Evolutionary conservation across 2,797 vertebrate species (phyloP).

Genomic region (Acanthopagrus latus): DNA sequence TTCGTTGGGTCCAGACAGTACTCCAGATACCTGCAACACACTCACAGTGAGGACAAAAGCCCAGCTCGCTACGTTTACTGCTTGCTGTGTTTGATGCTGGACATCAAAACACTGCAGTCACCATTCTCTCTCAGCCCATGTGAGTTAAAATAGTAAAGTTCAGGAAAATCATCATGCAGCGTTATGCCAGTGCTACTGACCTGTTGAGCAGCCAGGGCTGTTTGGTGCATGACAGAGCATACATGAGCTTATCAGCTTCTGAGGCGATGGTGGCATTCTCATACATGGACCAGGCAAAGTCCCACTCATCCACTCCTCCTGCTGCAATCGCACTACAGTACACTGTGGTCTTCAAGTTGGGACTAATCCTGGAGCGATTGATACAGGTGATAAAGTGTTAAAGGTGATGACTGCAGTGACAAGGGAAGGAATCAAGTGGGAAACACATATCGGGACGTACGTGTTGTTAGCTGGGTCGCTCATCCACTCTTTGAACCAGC

Average conservation of each 20-base stretch:
- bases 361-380: conserved; percentile 82
- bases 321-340: conserved; percentile 90
- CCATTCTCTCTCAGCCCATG: background rate
- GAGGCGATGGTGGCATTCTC: conserved; percentile 73
- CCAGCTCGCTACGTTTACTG: background rate
- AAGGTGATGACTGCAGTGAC: background rate
- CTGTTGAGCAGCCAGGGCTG: conserved; percentile 90
- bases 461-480: background rate
- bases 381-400: conserved; percentile 2
- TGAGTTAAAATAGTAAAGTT: background rate
- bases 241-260: conserved; percentile 88
- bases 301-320: conserved; percentile 86
- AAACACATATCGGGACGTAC: conserved; percentile 27
- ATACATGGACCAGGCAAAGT: conserved; percentile 90
- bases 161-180: background rate
- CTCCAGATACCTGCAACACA: conserved; percentile 86
- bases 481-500: conserved; percentile 80
- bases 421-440: background rate
- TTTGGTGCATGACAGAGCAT: conserved; percentile 87
- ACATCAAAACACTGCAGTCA: background rate
- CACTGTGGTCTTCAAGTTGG: conserved; percentile 87
- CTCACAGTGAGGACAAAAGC: conserved; percentile 7
- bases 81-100: background rate
- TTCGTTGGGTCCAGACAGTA: conserved; percentile 83
- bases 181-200: conserved; percentile 68